phyloP scores from a whole-genome alignment of 2,113 vertebrate species.

The Melanerpes aurifrons region DNA sequence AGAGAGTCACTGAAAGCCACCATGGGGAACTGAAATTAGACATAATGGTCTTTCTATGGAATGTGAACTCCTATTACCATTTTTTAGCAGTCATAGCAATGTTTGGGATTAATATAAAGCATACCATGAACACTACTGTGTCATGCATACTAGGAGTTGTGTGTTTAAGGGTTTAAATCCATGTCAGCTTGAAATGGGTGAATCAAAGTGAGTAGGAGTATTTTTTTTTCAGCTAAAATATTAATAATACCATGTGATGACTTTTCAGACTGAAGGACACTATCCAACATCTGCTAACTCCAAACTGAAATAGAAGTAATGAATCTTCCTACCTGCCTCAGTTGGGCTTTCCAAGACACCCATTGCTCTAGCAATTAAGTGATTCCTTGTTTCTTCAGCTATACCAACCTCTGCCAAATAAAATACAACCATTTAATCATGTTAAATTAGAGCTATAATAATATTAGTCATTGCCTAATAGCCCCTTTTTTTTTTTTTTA shows the following conservation, averaged over 20 bases:
- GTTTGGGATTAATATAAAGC: neutral
- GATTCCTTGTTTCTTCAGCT: conserved; percentile 15
- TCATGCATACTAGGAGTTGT: neutral
- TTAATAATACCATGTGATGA: fast-evolving
- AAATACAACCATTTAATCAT: conserved; percentile 27
- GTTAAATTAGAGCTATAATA: conserved; percentile 45
- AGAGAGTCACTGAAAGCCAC: neutral
- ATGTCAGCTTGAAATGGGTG: neutral
- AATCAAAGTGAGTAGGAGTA: neutral
- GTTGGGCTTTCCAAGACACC: neutral
- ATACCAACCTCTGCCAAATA: conserved; percentile 12
- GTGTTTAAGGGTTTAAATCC: neutral
- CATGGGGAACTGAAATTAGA: neutral
- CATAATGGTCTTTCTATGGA: neutral
- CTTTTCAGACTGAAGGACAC: neutral
- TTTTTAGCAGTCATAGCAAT: neutral
- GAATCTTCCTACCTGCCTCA: neutral
- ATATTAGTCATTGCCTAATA: conserved; percentile 44
- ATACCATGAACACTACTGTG: neutral
- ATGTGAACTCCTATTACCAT: neutral
- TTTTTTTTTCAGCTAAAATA: neutral
- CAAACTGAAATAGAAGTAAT: neutral
- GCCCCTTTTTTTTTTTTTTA: neutral
- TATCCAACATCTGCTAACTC: neutral
- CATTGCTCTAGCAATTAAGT: neutral